Base-by-base conservation (phyloP, 30 jellyfish, hydroid and myxozoan genomes). In the Chrysaora quinquecirrha region DNA sequence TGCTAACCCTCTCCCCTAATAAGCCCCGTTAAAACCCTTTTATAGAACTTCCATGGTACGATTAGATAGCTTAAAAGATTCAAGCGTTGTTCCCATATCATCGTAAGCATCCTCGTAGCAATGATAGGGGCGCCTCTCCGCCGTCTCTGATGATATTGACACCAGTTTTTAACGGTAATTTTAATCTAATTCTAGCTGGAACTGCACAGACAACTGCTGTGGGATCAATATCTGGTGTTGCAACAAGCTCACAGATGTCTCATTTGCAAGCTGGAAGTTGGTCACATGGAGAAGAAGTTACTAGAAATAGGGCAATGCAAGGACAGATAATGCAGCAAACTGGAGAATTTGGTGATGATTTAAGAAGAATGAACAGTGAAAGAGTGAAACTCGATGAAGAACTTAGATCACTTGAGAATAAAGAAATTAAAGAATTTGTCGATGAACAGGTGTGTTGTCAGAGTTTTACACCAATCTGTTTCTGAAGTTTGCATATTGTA, bases 331-430 rank as follows among this genome's bases (percentile, higher is more conserved):
- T 48, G 60, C 83, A 78, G 33, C 84, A 82, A 3, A 82, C 88
- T 2, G 98, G 98, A 24, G 96, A 91, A 20, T 91, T 84, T 80
- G 96, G 92, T 3, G 88, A 74, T 33, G 89, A 76, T 47, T 66
- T 91, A 80, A 64, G 85, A 16, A 67, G 87, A 78, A 91, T 91
- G 96, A 91, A 86, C 74, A 92, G 97, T 34, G 98, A 86, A 34
- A 72, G 98, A 30, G 88, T 85, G 79, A 81, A 91, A 66, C 86
- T 93, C 14, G 98, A 93, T 29, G 90, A 72, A 38, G 96, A 93
- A 35, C 86, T 93, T 34, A 75, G 96, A 23, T 94, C 70, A 3
- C 69, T 66, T 27, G 98, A 93, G 70, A 73, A 76, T 46, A 74
- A 75, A 30, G 98, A 89, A 14, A 82, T 93, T 48, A 82, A 75